These are phyloP conservation scores for Thereuonema tuberculata DNA, from an alignment of 1,140 invertebrate species.

Conservation along the genomic window DNA sequence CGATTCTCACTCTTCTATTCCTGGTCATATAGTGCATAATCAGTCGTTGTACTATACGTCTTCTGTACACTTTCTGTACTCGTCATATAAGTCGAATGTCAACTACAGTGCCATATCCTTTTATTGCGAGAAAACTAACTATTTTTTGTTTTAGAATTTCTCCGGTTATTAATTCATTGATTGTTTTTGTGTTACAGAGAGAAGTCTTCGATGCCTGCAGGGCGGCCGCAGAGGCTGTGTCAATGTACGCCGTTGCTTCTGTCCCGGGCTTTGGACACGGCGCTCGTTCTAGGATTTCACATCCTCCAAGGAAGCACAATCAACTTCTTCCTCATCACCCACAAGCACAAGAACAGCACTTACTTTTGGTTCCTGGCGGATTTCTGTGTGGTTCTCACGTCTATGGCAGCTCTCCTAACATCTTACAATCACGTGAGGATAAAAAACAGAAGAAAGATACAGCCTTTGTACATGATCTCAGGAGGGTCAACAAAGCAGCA, in stretches of 20 bases:
- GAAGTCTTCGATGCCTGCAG: background rate
- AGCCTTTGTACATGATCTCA: background rate
- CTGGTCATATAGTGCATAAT: too few relatives aligned
- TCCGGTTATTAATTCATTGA: too few relatives aligned
- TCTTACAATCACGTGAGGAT: constrained; percentile 4
- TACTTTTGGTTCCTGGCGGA: constrained; percentile 12
- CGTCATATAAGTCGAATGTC: too few relatives aligned
- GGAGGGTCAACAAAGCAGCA: too few relatives aligned
- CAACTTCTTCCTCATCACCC: constrained; percentile 10
- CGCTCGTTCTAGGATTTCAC: background rate
- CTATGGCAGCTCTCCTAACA: background rate
- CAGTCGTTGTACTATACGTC: too few relatives aligned
- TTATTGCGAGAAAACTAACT: too few relatives aligned
- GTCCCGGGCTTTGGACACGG: background rate
- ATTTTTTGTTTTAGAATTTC: too few relatives aligned
- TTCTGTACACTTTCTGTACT: too few relatives aligned
- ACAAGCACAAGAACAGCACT: background rate
- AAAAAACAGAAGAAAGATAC: background rate
- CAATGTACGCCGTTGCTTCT: background rate
- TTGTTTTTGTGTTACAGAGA: background rate
- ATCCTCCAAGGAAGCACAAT: constrained; percentile 9
- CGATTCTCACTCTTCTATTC: too few relatives aligned
- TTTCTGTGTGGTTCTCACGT: constrained; percentile 1
- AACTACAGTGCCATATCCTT: too few relatives aligned
- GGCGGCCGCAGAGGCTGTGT: background rate